Conservation (phyloP, 2,797 vertebrate genomes). For the Ficedula albicollis region DNA sequence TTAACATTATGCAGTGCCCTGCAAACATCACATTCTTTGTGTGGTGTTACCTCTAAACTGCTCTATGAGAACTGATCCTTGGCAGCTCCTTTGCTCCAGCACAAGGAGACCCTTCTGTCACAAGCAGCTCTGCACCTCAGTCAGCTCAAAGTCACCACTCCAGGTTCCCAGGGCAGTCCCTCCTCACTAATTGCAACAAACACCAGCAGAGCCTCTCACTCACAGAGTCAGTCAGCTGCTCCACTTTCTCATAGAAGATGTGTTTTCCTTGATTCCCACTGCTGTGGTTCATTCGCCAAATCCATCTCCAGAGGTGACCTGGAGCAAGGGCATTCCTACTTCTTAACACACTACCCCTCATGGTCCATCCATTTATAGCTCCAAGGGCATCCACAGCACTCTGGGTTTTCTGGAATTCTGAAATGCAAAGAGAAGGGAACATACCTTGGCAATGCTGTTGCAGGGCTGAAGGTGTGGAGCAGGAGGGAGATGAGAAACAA, state of each 20-base stretch:
- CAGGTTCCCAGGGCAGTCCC: background rate
- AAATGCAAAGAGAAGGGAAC: conserved; percentile 5
- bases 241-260: background rate
- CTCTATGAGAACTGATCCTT: background rate
- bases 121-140: background rate
- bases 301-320: conserved; percentile 71
- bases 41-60: background rate
- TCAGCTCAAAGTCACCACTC: background rate
- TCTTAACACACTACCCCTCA: conserved; percentile 49
- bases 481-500: background rate
- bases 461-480: background rate
- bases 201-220: background rate
- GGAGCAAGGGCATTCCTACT: conserved; percentile 77
- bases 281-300: conserved; percentile 4
- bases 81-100: background rate
- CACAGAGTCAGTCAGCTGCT: conserved; percentile 26
- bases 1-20: background rate
- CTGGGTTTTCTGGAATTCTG: conserved; percentile 76
- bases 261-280: background rate
- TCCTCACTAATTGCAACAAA: background rate
- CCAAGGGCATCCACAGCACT: conserved; percentile 72
- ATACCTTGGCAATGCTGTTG: background rate
- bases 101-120: background rate
- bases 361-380: conserved; percentile 31
- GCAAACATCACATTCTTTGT: accelerated